Evolutionary conservation across 2,888 invertebrate genomes (phyloP).

Genomic region (Harpalus rufipes): DNA sequence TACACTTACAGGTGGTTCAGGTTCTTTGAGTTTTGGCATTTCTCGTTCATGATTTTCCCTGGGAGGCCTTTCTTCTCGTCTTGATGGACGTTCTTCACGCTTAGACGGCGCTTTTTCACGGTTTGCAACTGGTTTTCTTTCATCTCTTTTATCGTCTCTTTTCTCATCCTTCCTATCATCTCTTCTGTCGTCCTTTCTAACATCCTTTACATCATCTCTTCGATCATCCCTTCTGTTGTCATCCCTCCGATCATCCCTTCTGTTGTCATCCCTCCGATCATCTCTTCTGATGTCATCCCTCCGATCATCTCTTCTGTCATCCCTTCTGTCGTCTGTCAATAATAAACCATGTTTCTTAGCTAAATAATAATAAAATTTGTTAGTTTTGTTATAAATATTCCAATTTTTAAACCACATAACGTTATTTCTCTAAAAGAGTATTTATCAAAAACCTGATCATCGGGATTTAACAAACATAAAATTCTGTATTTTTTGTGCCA

Average conservation of each 20-base stretch:
- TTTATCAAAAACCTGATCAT: too few relatives aligned
- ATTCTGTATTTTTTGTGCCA: too few relatives aligned
- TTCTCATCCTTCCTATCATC: not conserved
- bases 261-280: constrained; percentile 42
- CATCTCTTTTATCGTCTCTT: constrained; percentile 34
- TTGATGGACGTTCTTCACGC: constrained; percentile 53
- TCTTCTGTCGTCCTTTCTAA: not conserved
- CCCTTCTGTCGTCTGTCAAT: not conserved
- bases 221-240: not conserved
- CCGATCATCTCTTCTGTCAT: not conserved
- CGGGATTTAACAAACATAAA: too few relatives aligned
- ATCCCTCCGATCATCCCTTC: not conserved
- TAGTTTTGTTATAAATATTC: too few relatives aligned
- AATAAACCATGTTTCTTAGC: not conserved
- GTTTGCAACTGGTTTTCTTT: constrained; percentile 45
- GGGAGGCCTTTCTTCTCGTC: constrained; percentile 65
- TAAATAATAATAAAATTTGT: not conserved
- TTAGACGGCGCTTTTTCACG: constrained; percentile 55
- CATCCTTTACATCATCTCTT: not conserved
- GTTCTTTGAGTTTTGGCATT: constrained; percentile 87
- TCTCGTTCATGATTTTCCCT: constrained; percentile 76
- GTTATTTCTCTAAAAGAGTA: too few relatives aligned
- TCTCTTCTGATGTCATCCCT: not conserved
- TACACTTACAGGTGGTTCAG: constrained; percentile 84
- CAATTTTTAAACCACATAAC: too few relatives aligned